Conservation (phyloP, 1,140 invertebrate genomes). For the Drepana arcuata region DNA sequence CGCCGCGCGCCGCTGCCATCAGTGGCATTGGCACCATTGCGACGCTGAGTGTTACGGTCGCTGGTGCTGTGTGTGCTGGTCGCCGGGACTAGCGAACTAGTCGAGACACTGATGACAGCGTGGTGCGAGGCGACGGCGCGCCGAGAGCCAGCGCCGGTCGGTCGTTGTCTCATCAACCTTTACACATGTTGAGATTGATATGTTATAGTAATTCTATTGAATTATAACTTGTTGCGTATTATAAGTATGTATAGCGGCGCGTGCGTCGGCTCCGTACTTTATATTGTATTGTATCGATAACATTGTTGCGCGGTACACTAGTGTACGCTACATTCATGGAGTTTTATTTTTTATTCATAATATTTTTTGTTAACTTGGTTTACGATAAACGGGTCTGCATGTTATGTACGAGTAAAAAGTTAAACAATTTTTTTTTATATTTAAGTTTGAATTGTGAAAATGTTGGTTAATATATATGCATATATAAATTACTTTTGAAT, state of each 20-base stretch:
- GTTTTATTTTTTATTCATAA: conserved; percentile 57
- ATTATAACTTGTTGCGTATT: conserved; percentile 71
- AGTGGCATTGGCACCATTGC: conserved; percentile 3
- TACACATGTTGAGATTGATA: conserved; percentile 72
- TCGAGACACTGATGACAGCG: no score
- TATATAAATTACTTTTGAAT: no score
- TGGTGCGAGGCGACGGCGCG: no score
- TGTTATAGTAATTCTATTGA: conserved; percentile 71
- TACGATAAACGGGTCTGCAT: conserved; percentile 64
- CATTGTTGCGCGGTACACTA: not conserved
- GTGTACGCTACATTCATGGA: conserved; percentile 50
- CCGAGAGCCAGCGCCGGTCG: conserved; percentile 28
- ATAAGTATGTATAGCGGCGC: conserved; percentile 46
- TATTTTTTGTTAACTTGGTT: conserved; percentile 62
- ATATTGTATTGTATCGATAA: conserved; percentile 32
- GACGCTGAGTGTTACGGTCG: conserved; percentile 1
- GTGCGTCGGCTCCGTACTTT: conserved; percentile 27
- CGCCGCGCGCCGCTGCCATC: conserved; percentile 7
- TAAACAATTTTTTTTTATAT: conserved; percentile 23
- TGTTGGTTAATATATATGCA: conserved; percentile 44
- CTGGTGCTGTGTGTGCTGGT: no score
- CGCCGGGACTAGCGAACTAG: no score
- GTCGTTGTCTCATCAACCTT: conserved; percentile 59
- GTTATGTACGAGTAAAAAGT: conserved; percentile 45
- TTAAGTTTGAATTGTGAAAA: conserved; percentile 46